phyloP scores from a whole-genome alignment of 2,113 vertebrate genomes.

The Xiphorhynchus elegans region DNA sequence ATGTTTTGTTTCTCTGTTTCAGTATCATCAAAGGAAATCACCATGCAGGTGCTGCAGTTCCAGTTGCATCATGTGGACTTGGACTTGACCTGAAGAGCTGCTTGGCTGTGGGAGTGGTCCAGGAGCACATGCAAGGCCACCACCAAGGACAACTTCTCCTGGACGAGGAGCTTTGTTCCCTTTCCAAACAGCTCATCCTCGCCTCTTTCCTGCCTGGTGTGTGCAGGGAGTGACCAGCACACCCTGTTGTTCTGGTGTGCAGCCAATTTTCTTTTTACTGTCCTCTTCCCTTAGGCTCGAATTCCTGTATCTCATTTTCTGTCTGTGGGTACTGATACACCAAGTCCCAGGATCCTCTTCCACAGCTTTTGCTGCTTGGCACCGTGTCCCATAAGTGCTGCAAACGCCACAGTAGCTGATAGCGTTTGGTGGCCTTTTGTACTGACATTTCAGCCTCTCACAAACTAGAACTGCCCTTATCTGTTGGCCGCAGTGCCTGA shows the following conservation, averaged over 20 bases:
- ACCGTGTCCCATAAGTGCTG: neutral
- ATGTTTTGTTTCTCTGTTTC: neutral
- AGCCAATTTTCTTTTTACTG: neutral
- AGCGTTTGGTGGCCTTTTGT: slow-evolving; percentile 18
- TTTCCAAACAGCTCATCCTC: neutral
- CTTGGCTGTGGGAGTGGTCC: neutral
- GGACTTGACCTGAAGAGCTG: neutral
- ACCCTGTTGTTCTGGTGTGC: rapidly evolving
- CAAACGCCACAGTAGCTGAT: neutral
- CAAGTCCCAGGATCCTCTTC: neutral
- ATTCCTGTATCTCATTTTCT: neutral
- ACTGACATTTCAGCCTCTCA: slow-evolving; percentile 25
- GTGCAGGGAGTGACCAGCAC: neutral
- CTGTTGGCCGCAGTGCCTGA: slow-evolving; percentile 3
- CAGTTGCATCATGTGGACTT: rapidly evolving
- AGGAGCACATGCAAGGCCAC: neutral
- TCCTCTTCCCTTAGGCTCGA: neutral
- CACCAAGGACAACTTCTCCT: neutral
- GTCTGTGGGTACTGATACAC: neutral
- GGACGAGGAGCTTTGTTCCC: neutral
- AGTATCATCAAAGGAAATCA: neutral
- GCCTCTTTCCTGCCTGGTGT: neutral
- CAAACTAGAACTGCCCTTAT: neutral
- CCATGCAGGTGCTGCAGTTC: rapidly evolving
- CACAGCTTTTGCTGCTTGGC: neutral